Percentiles rank a stretch among this genome's conserved stretches.
These are phyloP conservation scores for Eristalis arbustorum DNA, from an alignment of 2,888 invertebrate genomes.

Conservation along the genomic window DNA sequence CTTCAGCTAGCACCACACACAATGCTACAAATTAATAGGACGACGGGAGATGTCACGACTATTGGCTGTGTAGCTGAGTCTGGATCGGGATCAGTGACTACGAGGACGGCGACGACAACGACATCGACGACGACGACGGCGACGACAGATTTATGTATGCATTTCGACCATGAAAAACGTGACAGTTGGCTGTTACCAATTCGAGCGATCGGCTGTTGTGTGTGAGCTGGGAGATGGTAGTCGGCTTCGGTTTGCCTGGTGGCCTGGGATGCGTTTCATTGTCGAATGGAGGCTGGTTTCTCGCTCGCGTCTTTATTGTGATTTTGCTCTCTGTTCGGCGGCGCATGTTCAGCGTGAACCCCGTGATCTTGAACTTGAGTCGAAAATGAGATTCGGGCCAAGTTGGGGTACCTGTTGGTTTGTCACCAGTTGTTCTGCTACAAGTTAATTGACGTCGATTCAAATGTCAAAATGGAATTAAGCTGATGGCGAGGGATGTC, in stretches of 20 bases:
- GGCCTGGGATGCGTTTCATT: constrained; percentile 61
- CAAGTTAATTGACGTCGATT: not conserved
- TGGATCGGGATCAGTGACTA: constrained; percentile 40
- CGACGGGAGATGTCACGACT: constrained; percentile 79
- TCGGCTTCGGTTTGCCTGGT: not conserved
- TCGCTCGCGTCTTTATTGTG: not conserved
- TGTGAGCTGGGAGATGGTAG: not conserved
- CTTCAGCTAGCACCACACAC: constrained; percentile 72
- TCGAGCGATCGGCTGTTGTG: constrained; percentile 66
- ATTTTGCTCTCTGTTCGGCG: not conserved
- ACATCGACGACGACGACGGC: constrained; percentile 25
- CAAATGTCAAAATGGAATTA: too few species aligned
- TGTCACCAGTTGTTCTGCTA: not conserved
- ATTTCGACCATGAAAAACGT: constrained; percentile 79
- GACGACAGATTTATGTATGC: constrained; percentile 66
- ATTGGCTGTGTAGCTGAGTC: constrained; percentile 33
- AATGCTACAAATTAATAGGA: constrained; percentile 74
- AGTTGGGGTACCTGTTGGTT: not conserved
- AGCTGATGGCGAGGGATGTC: too few species aligned
- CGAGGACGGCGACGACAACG: constrained; percentile 23
- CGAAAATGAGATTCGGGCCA: not conserved
- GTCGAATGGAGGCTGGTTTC: constrained; percentile 34
- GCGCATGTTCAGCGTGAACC: constrained; percentile 16
- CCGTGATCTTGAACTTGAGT: constrained; percentile 55
- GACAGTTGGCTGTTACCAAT: constrained; percentile 79